phyloP scores from a whole-genome alignment of 2,888 invertebrate genomes.

The Lasioglossum vierecki region DNA sequence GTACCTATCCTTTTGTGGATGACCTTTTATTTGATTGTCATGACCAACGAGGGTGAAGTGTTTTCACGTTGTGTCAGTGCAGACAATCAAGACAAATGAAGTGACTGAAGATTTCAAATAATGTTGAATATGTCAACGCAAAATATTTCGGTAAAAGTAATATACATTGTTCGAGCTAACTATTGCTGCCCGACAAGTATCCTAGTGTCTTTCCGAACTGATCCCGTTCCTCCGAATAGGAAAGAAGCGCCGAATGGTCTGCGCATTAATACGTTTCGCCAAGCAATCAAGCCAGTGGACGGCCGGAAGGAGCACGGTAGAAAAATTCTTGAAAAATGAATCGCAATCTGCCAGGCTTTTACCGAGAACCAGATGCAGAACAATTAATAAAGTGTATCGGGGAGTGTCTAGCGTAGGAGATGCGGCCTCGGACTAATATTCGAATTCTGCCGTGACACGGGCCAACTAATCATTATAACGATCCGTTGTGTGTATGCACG shows the following conservation, averaged over 20 bases:
- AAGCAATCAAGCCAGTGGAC: neutral
- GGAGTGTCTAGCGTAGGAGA: conserved; percentile 56
- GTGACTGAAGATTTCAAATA: no score
- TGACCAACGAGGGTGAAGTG: no score
- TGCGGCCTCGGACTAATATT: conserved; percentile 71
- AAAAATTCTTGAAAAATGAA: conserved; percentile 11
- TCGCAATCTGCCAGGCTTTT: conserved; percentile 20
- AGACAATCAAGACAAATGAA: no score
- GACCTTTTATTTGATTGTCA: no score
- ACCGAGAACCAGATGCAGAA: conserved; percentile 42
- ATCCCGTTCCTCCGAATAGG: neutral
- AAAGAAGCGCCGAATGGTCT: neutral
- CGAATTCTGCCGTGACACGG: conserved; percentile 79
- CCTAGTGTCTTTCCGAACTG: neutral
- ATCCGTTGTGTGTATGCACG: conserved; percentile 64
- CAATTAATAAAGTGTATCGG: conserved; percentile 67
- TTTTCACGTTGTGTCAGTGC: no score
- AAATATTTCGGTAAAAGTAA: no score
- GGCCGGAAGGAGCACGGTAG: neutral
- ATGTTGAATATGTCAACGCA: no score
- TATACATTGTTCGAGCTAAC: neutral
- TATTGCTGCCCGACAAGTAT: neutral
- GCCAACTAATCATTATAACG: conserved; percentile 79
- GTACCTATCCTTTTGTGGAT: neutral
- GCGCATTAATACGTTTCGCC: neutral